Percentiles rank a stretch among this genome's conserved stretches.
These are phyloP conservation scores for Ypsolopha sequella DNA, from an alignment of 2,888 invertebrate genomes.

Conservation along the genomic window DNA sequence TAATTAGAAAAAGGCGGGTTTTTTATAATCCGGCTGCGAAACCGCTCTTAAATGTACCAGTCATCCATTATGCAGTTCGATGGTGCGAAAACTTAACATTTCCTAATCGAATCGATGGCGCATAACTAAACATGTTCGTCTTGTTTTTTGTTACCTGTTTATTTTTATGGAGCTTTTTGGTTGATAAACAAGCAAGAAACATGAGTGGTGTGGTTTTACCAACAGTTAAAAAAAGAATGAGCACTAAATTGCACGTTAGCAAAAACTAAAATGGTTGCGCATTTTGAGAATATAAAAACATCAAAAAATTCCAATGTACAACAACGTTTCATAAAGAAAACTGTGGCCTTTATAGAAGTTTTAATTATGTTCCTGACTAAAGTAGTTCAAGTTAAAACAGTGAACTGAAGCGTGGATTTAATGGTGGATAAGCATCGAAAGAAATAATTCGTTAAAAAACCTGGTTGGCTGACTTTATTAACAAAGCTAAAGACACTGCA, in stretches of 20 bases:
- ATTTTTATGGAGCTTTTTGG: background rate
- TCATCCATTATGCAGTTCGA: background rate
- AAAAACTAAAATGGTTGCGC: background rate
- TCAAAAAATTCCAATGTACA: too few relatives aligned
- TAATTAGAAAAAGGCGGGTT: too few relatives aligned
- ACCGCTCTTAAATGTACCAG: background rate
- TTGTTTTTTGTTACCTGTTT: slow-evolving; percentile 11
- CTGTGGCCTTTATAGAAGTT: background rate
- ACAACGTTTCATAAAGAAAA: too few relatives aligned
- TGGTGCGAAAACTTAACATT: slow-evolving; percentile 6
- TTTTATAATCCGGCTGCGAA: too few relatives aligned
- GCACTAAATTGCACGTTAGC: background rate
- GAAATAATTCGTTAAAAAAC: background rate
- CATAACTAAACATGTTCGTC: slow-evolving; percentile 14
- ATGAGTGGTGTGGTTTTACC: background rate
- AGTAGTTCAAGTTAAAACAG: slow-evolving; percentile 1
- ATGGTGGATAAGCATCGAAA: background rate
- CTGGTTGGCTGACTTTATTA: too few relatives aligned
- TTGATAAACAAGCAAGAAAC: background rate
- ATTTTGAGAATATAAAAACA: too few relatives aligned
- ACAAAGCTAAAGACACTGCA: too few relatives aligned
- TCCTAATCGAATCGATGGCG: slow-evolving; percentile 11
- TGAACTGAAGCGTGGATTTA: background rate
- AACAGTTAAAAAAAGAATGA: background rate
- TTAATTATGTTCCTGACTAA: background rate